phyloP scores from a whole-genome alignment of 2,113 vertebrate genomes.

The Mystacornis crossleyi region DNA sequence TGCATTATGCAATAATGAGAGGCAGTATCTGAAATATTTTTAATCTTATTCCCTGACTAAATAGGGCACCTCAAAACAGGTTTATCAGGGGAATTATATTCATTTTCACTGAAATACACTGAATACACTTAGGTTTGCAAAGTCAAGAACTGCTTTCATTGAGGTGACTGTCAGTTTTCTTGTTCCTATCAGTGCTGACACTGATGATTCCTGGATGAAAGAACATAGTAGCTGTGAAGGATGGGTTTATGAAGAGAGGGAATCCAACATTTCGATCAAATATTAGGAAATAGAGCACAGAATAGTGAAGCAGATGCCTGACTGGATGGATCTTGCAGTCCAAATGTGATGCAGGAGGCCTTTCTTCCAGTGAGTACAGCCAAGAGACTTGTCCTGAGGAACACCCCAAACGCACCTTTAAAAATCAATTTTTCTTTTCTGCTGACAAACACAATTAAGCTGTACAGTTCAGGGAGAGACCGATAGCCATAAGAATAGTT shows the following conservation, averaged over 20 bases:
- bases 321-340: neutral
- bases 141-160: neutral
- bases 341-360: neutral
- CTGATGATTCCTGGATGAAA: neutral
- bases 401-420: neutral
- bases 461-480: neutral
- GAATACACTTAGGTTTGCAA: neutral
- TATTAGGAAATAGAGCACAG: neutral
- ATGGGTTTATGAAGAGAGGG: neutral
- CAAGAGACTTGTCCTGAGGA: neutral
- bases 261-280: neutral
- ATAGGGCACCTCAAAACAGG: neutral
- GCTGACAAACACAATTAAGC: conserved; percentile 8
- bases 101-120: neutral
- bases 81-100: neutral
- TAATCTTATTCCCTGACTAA: neutral
- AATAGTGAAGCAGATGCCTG: neutral
- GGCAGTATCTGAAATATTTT: neutral
- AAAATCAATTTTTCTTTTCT: neutral
- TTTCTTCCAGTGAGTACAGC: neutral
- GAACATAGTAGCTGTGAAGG: neutral
- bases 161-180: neutral
- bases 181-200: neutral
- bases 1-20: neutral
- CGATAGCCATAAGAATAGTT: neutral